These are phyloP conservation scores for Stenotaenia linearis DNA, from an alignment of 2,888 invertebrate species.

Conservation along the genomic window DNA sequence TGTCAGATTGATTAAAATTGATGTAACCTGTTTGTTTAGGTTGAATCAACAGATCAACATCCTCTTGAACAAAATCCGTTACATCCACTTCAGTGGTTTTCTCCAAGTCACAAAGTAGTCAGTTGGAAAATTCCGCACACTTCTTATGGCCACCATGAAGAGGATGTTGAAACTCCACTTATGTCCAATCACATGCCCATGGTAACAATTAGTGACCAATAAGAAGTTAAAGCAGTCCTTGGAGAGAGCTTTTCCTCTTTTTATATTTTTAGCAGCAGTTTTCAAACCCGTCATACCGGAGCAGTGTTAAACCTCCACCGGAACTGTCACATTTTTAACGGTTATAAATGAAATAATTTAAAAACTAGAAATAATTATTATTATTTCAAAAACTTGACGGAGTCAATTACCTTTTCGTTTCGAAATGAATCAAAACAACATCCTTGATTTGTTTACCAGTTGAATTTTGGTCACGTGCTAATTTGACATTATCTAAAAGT, in stretches of 20 bases:
- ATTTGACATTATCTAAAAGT: background rate
- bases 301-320: background rate
- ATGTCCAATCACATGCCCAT: conserved; percentile 13
- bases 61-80: background rate
- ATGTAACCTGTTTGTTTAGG: background rate
- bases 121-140: conserved; percentile 17
- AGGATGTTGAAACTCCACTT: conserved; percentile 19
- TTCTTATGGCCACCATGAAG: conserved; percentile 1
- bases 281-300: background rate
- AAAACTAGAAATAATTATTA: background rate
- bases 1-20: background rate
- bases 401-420: background rate
- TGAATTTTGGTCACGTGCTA: background rate
- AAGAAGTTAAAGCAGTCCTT: too few species aligned
- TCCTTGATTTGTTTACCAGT: background rate
- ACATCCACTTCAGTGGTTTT: conserved; percentile 7
- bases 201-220: background rate
- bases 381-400: background rate
- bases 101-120: background rate
- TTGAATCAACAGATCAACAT: background rate
- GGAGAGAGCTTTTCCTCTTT: too few species aligned
- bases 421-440: background rate
- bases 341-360: background rate
- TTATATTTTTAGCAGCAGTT: background rate
- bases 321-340: conserved; percentile 16